These are phyloP conservation scores for Acanthisitta chloris DNA, from an alignment of 2,113 vertebrate genomes.

Conservation along the genomic window DNA sequence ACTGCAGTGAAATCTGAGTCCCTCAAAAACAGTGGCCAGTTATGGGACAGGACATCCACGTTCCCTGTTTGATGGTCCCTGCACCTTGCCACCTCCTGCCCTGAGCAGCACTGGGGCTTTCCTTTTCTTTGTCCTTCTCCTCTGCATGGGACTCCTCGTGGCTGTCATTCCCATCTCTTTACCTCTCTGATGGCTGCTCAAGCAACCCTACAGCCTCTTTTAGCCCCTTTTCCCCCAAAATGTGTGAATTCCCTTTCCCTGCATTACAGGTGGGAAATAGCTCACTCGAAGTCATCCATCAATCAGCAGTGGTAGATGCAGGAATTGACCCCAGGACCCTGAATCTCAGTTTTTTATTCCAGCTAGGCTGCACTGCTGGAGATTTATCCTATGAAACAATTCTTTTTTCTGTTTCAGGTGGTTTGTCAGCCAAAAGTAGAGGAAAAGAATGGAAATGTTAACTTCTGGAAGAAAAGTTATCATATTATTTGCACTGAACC, in stretches of 20 bases:
- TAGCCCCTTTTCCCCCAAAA: not conserved
- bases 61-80: not conserved
- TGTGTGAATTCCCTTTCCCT: not conserved
- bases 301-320: not conserved
- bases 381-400: not conserved
- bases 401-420: not conserved
- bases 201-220: rapidly evolving
- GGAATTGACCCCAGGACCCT: rapidly evolving
- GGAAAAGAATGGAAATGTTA: not conserved
- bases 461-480: not conserved
- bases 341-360: not conserved
- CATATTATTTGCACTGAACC: not conserved
- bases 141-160: not conserved
- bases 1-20: rapidly evolving
- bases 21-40: not conserved
- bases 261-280: not conserved
- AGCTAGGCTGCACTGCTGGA: not conserved
- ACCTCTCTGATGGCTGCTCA: not conserved
- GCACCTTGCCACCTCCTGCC: not conserved
- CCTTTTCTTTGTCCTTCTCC: not conserved
- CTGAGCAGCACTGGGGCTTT: not conserved
- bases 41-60: not conserved
- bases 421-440: not conserved
- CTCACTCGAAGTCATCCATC: not conserved
- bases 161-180: not conserved